phyloP scores from a whole-genome alignment of 1,140 invertebrate genomes.

The Streblospio benedicti region DNA sequence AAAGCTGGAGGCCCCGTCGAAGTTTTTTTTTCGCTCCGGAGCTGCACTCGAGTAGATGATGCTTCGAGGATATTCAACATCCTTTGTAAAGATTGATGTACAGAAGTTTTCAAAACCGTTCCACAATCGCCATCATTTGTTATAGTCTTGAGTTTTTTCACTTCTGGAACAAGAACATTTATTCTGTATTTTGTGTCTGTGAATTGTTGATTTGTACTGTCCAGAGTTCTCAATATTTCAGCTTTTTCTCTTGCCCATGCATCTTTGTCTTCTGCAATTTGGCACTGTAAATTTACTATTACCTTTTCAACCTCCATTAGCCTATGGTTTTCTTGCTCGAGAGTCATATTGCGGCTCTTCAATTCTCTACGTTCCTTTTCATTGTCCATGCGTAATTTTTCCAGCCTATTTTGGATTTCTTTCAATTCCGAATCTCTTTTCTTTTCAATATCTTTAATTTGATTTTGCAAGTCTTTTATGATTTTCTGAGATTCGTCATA shows the following conservation, averaged over 20 bases:
- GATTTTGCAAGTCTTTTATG: constrained; percentile 1
- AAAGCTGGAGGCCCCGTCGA: too few relatives aligned
- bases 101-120: too few relatives aligned
- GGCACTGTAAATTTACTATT: constrained; percentile 9
- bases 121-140: too few relatives aligned
- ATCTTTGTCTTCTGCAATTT: constrained; percentile 2
- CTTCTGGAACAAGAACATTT: constrained; percentile 1
- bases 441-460: background rate
- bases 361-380: background rate
- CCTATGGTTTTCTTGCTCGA: constrained; percentile 8
- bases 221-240: background rate
- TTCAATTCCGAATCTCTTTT: background rate
- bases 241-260: constrained; percentile 6
- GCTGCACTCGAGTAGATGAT: too few relatives aligned
- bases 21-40: too few relatives aligned
- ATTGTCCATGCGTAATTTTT: background rate
- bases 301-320: background rate
- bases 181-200: background rate
- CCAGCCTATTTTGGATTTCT: background rate
- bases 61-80: too few relatives aligned
- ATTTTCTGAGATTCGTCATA: background rate
- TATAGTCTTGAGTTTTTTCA: too few relatives aligned
- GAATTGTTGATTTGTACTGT: background rate
- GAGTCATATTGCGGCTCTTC: background rate
- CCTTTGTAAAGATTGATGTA: too few relatives aligned